A percentile compares a stretch with the other conserved stretches of the same genome.
Evolutionary conservation across 2,113 vertebrate species (phyloP).

Genomic region (Varanus komodoensis): DNA sequence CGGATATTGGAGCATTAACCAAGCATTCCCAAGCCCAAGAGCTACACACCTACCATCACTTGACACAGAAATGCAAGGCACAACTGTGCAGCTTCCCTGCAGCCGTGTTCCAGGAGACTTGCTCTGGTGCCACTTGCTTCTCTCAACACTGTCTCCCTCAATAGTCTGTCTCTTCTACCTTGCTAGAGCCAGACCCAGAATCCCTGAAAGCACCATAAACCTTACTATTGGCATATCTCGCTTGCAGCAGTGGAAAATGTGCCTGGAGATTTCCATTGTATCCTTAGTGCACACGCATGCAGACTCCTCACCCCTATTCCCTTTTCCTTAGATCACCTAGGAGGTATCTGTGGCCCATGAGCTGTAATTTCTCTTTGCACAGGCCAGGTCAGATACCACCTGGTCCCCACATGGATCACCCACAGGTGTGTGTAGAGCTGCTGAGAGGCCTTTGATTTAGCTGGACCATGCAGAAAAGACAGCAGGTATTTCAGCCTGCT

Average conservation of each 20-base stretch:
- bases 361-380: neutral
- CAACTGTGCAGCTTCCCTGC: no score
- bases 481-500: neutral
- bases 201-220: neutral
- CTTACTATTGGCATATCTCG: neutral
- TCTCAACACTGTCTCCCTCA: neutral
- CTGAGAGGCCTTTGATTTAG: neutral
- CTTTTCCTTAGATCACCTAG: neutral
- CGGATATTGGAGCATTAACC: neutral
- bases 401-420: neutral
- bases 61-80: neutral
- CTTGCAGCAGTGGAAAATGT: neutral
- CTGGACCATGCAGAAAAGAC: neutral
- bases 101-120: neutral
- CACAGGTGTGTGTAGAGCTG: neutral
- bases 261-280: neutral
- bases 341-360: no score
- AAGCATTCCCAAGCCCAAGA: neutral
- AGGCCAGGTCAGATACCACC: neutral
- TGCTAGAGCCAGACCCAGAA: neutral
- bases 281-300: neutral
- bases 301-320: neutral
- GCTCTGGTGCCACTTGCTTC: neutral
- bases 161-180: no score
- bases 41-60: no score